Base-by-base conservation (phyloP, 1,140 invertebrate genomes). In the Drosophila teissieri region DNA sequence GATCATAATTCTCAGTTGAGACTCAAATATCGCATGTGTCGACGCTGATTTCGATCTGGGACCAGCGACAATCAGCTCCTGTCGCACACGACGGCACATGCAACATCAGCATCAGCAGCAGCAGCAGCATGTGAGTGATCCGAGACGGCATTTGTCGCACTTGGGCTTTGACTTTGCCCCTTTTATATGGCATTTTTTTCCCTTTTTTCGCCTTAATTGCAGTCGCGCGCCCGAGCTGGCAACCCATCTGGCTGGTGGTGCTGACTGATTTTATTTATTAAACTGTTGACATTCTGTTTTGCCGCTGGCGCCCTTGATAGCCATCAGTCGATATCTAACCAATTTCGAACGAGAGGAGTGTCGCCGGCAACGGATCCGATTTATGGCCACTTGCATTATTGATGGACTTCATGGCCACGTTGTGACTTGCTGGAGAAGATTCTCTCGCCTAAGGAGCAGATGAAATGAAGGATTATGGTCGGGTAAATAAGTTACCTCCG, bases 191-290 rank as follows among this genome's bases (percentile, higher is more conserved):
- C 37, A 56, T 48, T 69, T 31, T 31, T 8, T 31, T 8, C 31
- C 2, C 8, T 31, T 44, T 61, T 73, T 78, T 51, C 34, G 17
- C 72, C 84, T 85, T 85, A 85, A 84, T 84, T 84, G 80, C 80
- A 54, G 53, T 75, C 80, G 80, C 68, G 68, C 73, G 73, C 56
- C 81, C 49, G 77, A 46, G 15, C 31, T 46, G 44, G 55, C 42
- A 22, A 44, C 63, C 51, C 65, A 62, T 56, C 54, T 64, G 69
- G 61, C 73, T 70, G 80, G 53, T 51, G 34, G 17, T 67, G 82
- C 56, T 68, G 83, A 85, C 78, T 78, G 77, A 85, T 85, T 86
- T 85, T 85, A 85, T 85, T 85, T 85, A 85, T 86, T 85, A 85
- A 85, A 85, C 83, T 82, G 83, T 88, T 88, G 83, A 88, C 84